Evolutionary conservation across 1,140 invertebrate genomes (phyloP).

Genomic region (Aphidius ervi): DNA sequence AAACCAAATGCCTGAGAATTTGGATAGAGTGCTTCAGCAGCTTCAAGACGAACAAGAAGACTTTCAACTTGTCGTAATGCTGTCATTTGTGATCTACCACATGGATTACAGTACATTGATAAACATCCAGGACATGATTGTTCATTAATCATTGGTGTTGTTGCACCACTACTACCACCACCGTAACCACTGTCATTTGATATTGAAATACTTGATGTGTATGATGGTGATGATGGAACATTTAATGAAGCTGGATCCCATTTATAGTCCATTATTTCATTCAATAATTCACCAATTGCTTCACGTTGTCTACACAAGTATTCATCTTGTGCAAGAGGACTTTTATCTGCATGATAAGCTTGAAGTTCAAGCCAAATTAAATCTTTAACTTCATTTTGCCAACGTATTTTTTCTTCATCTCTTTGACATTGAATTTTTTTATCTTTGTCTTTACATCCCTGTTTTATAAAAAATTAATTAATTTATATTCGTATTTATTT

Average conservation of each 20-base stretch:
- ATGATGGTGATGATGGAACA: slow-evolving; percentile 23
- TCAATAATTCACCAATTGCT: slow-evolving; percentile 64
- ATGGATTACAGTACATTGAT: slow-evolving; percentile 66
- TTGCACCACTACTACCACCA: slow-evolving; percentile 23
- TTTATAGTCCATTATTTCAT: slow-evolving; percentile 75
- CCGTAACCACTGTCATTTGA: slow-evolving; percentile 26
- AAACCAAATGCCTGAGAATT: slow-evolving; percentile 73
- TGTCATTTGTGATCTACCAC: slow-evolving; percentile 63
- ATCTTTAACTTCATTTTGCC: slow-evolving; percentile 85
- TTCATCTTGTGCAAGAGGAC: slow-evolving; percentile 70
- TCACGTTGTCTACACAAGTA: slow-evolving; percentile 71
- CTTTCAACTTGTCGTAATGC: slow-evolving; percentile 70
- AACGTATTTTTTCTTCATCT: slow-evolving; percentile 76
- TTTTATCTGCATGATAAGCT: slow-evolving; percentile 71
- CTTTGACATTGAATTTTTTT: slow-evolving; percentile 55
- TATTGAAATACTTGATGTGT: slow-evolving; percentile 11
- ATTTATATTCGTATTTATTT: neutral
- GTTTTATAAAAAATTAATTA: slow-evolving; percentile 10
- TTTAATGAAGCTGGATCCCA: slow-evolving; percentile 30
- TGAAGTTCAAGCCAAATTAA: slow-evolving; percentile 87
- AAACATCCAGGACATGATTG: slow-evolving; percentile 57
- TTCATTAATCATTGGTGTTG: slow-evolving; percentile 16
- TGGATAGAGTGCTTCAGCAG: slow-evolving; percentile 78
- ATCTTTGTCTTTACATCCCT: slow-evolving; percentile 38
- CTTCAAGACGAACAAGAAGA: slow-evolving; percentile 68